Conservation (phyloP, 2,113 vertebrate genomes). For the Murina feae region DNA sequence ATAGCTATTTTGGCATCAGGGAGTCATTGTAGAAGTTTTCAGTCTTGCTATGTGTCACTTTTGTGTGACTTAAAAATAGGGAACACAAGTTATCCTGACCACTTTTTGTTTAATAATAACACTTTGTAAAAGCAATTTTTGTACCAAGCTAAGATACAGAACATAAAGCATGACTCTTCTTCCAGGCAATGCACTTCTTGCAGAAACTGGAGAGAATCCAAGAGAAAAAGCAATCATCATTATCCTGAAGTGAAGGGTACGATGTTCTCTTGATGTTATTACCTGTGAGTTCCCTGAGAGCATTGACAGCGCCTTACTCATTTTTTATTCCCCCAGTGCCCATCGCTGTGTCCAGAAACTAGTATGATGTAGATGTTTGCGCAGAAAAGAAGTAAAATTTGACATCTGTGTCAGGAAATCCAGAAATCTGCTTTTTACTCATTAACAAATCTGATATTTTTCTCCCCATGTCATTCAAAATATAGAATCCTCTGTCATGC, state of each 20-base stretch:
- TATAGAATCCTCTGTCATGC: neutral
- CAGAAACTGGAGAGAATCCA: constrained; percentile 14
- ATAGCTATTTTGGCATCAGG: neutral
- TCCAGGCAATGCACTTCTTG: neutral
- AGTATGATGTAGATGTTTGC: neutral
- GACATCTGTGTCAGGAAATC: neutral
- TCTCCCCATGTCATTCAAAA: neutral
- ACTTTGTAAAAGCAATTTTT: neutral
- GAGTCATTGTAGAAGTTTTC: neutral
- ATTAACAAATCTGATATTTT: neutral
- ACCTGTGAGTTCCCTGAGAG: neutral
- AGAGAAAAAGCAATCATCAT: constrained; percentile 48
- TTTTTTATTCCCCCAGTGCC: neutral
- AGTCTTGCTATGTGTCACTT: neutral
- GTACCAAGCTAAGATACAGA: neutral
- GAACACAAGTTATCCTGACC: neutral
- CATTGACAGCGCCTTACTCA: neutral
- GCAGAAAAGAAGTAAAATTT: neutral
- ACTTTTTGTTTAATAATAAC: neutral
- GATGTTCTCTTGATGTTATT: neutral
- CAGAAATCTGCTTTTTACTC: neutral
- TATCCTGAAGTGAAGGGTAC: neutral
- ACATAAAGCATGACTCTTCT: neutral
- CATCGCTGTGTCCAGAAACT: neutral
- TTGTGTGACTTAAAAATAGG: constrained; percentile 7